Evolutionary conservation across 35 echinoderm and acorn worm genomes (phyloP), one percentile per base, ranked within the genome.

Genomic region (Stichopus chloronotus): DNA sequence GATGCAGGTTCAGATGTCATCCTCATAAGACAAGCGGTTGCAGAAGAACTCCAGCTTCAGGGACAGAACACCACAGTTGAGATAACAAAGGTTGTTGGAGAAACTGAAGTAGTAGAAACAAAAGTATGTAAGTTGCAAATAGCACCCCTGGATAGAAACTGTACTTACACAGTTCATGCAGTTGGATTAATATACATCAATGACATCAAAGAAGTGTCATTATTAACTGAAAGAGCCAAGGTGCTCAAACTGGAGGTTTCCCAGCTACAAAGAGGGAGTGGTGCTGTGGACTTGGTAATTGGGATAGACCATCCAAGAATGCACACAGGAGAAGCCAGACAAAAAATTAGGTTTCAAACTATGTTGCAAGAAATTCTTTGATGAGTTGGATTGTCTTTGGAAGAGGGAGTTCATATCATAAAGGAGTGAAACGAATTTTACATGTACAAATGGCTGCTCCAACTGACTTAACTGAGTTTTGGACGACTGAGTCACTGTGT

Each of bases 391-490:
- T 92, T 0, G 54, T 90, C 9, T 95, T 95, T 84, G 94, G 94
- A 20, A 21, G 84, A 13, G 13, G 72, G n/a, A 20, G 22, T 55
- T 57, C 21, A 12, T 19, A n/a, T 20, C 0, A 90, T 59, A 43
- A 9, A 5, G 30, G 19, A n/a, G 58, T 59, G 6, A 53, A 76
- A 52, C 5, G 80, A 90, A 92, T 96, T 19, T 79, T 96, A 7
- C 92, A 94, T 63, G 56, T 96, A 0, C 58, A 94, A 81, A 58
- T 79, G 5, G 59, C 95, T 9, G 17, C 5, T n/a, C 85, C 94
- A 12, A 91, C 86, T 53, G 95, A 94, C 58, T 59, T 94, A 58
- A 55, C 92, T 72, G 90, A 96, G 30, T 96, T 96, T 61, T 94
- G 95, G 95, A 85, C 4, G 14, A 88, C 93, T 43, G 95, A 96